Evolutionary conservation across 2,797 vertebrate genomes (phyloP).

Genomic region (Neopelma chrysocephalum): DNA sequence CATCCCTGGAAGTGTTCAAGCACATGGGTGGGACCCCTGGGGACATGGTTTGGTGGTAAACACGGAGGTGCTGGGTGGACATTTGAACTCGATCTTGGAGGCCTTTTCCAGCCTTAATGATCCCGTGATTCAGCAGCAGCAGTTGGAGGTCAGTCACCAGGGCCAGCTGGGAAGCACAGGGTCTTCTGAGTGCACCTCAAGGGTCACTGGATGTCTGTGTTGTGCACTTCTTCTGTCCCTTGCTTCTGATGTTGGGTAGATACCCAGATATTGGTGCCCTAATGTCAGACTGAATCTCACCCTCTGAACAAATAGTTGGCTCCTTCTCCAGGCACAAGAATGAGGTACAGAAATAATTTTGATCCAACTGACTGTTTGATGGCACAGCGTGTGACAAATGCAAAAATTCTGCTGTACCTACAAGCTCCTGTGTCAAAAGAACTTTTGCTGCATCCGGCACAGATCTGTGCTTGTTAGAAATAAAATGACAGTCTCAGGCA

Average conservation of each 20-base stretch:
- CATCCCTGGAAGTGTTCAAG: not conserved
- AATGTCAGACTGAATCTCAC: not conserved
- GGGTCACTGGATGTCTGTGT: not conserved
- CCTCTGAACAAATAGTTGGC: not conserved
- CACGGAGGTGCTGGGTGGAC: rapidly evolving
- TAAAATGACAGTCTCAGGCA: not conserved
- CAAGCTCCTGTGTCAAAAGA: not conserved
- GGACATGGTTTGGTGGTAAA: not conserved
- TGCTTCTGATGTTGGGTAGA: not conserved
- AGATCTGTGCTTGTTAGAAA: not conserved
- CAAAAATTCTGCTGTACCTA: not conserved
- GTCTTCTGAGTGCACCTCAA: not conserved
- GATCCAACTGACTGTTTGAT: not conserved
- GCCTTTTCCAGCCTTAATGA: not conserved
- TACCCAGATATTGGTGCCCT: not conserved
- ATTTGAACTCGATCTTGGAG: not conserved
- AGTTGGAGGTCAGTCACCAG: not conserved
- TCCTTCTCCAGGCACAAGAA: not conserved
- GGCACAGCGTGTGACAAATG: not conserved
- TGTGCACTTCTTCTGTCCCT: not conserved
- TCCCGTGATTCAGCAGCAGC: not conserved
- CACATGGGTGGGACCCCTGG: not conserved
- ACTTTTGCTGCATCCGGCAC: not conserved
- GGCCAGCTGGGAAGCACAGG: not conserved
- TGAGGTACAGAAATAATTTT: not conserved